Percentiles rank a stretch among this genome's conserved stretches.
Conservation (phyloP, 1,140 invertebrate species). For the Caenorhabditis remanei region DNA sequence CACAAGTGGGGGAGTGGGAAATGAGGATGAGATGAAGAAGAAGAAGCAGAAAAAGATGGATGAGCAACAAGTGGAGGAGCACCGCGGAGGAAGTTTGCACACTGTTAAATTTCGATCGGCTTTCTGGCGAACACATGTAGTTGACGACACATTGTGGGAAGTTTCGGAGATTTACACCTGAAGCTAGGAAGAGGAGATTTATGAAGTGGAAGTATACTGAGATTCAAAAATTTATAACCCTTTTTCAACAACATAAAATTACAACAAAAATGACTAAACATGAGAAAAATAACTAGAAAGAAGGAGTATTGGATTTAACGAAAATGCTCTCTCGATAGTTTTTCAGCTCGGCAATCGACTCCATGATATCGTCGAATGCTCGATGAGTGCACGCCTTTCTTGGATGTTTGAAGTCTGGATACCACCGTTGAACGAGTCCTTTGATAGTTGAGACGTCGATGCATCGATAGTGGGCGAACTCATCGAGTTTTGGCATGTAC, state of each 20-base stretch:
- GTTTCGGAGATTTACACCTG: not conserved
- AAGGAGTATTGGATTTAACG: constrained; percentile 29
- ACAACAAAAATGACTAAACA: not conserved
- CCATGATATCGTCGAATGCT: constrained; percentile 86
- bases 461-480: constrained; percentile 91
- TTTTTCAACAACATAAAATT: not conserved
- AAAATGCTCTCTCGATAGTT: constrained; percentile 83
- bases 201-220: no score
- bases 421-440: constrained; percentile 85
- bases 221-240: no score
- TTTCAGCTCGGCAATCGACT: constrained; percentile 87
- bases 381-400: constrained; percentile 83
- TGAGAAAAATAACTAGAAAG: not conserved
- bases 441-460: constrained; percentile 93
- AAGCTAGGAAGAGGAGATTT: no score
- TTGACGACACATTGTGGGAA: constrained; percentile 1
- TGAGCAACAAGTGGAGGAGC: constrained; percentile 43
- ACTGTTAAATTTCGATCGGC: constrained; percentile 31
- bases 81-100: constrained; percentile 41
- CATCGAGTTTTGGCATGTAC: constrained; percentile 84
- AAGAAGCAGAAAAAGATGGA: constrained; percentile 42
- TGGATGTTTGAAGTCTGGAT: constrained; percentile 81
- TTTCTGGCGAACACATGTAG: constrained; percentile 34
- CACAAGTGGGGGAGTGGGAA: constrained; percentile 48
- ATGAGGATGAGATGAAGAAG: constrained; percentile 36